A percentile compares a stretch with the other conserved stretches of the same genome.
Evolutionary conservation across 2,888 invertebrate species (phyloP).

Genomic region (Leucophora obtusa): DNA sequence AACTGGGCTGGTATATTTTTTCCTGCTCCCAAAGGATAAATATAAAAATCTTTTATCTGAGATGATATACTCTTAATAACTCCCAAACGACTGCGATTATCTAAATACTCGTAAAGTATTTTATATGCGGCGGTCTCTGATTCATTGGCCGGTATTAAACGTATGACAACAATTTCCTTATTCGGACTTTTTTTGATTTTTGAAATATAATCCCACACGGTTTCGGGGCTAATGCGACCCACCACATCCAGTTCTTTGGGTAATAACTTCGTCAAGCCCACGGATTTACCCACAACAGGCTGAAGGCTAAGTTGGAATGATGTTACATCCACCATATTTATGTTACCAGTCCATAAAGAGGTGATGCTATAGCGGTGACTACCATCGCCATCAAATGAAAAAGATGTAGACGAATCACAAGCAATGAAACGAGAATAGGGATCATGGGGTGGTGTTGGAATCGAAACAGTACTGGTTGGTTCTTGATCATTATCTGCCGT

Average conservation of each 20-base stretch:
- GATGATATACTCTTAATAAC: slow-evolving; percentile 90
- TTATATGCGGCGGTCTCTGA: slow-evolving; percentile 87
- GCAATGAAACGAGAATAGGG: slow-evolving; percentile 72
- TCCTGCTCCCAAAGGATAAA: slow-evolving; percentile 89
- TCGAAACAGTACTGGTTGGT: slow-evolving; percentile 86
- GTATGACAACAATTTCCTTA: slow-evolving; percentile 91
- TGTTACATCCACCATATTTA: slow-evolving; percentile 94
- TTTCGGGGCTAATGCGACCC: slow-evolving; percentile 93
- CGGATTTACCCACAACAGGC: slow-evolving; percentile 84
- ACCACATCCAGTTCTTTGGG: slow-evolving; percentile 90
- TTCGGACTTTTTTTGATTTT: slow-evolving; percentile 93
- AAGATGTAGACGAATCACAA: slow-evolving; percentile 43
- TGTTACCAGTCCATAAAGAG: slow-evolving; percentile 83
- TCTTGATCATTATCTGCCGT: slow-evolving; percentile 82
- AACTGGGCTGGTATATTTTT: slow-evolving; percentile 85
- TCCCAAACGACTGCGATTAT: slow-evolving; percentile 88
- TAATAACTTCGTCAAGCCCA: slow-evolving; percentile 77
- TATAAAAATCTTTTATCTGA: slow-evolving; percentile 95
- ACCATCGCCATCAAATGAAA: slow-evolving; percentile 21
- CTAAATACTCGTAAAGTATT: slow-evolving; percentile 92
- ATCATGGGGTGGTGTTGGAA: slow-evolving; percentile 80
- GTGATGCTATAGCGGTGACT: slow-evolving; percentile 18
- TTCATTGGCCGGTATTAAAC: slow-evolving; percentile 88
- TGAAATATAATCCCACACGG: slow-evolving; percentile 94
- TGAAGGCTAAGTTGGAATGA: slow-evolving; percentile 91